Conservation (phyloP, 2,113 vertebrate genomes). For the Siniperca knerii region DNA sequence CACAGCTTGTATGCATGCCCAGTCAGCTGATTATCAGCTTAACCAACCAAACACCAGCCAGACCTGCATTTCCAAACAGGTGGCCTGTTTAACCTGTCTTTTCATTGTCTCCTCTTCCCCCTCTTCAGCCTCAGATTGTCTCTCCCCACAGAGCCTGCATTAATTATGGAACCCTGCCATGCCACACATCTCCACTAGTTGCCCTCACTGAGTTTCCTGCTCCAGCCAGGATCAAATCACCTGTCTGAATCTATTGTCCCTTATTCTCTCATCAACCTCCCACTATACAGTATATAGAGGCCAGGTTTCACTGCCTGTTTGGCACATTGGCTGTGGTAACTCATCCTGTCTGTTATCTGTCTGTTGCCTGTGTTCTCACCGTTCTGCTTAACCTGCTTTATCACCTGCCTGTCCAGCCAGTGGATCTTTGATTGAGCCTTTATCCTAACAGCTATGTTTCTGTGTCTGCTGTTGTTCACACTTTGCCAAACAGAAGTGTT, state of each 20-base stretch:
- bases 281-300: slow-evolving; percentile 6
- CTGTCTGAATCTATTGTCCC: not conserved
- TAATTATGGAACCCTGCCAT: too few relatives aligned
- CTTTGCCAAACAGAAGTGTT: too few relatives aligned
- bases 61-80: not conserved
- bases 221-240: too few relatives aligned
- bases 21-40: not conserved
- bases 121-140: too few relatives aligned
- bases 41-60: not conserved
- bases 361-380: not conserved
- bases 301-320: too few relatives aligned
- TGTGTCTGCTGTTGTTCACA: too few relatives aligned
- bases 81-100: too few relatives aligned
- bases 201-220: too few relatives aligned
- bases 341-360: slow-evolving; percentile 27
- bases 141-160: too few relatives aligned
- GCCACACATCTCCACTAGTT: too few relatives aligned
- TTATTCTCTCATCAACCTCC: not conserved
- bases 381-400: slow-evolving; percentile 10
- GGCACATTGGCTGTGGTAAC: slow-evolving; percentile 27
- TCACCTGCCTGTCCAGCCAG: slow-evolving; percentile 7
- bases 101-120: not conserved
- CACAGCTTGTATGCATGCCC: not conserved
- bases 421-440: not conserved
- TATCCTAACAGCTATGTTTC: too few relatives aligned